phyloP scores from a whole-genome alignment of 2,797 vertebrate species.

The Serranus cabrilla region DNA sequence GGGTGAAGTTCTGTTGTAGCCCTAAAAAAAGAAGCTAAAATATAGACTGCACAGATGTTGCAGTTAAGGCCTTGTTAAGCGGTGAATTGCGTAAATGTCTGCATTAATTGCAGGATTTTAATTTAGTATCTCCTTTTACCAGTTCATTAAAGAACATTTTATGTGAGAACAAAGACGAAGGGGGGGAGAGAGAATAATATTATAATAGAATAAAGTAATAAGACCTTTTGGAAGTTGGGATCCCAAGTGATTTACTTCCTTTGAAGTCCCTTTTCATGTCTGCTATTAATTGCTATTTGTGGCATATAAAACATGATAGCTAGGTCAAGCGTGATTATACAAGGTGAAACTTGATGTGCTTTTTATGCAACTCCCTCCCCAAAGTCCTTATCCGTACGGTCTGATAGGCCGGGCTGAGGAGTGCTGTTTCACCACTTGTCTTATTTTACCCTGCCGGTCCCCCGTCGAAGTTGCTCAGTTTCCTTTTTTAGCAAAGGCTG shows the following conservation, averaged over 20 bases:
- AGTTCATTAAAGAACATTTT: slow-evolving; percentile 11
- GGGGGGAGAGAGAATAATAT: background rate
- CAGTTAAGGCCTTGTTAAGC: slow-evolving; percentile 38
- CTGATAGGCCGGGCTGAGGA: slow-evolving; percentile 43
- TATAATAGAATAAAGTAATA: background rate
- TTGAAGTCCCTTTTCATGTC: slow-evolving; percentile 9
- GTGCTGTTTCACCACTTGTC: slow-evolving; percentile 73
- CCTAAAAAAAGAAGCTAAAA: slow-evolving; percentile 33
- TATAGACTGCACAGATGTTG: background rate
- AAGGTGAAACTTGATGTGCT: slow-evolving; percentile 43
- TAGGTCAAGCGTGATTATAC: slow-evolving; percentile 27
- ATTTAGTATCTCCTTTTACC: background rate
- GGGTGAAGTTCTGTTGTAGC: slow-evolving; percentile 28
- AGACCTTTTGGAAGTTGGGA: slow-evolving; percentile 6
- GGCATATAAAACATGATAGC: slow-evolving; percentile 22
- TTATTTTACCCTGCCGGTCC: slow-evolving; percentile 73
- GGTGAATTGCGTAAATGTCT: slow-evolving; percentile 32
- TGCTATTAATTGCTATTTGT: slow-evolving; percentile 21
- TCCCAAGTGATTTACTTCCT: slow-evolving; percentile 3
- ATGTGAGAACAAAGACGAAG: background rate
- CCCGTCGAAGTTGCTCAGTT: slow-evolving; percentile 67
- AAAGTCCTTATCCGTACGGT: slow-evolving; percentile 56
- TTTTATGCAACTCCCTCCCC: slow-evolving; percentile 29
- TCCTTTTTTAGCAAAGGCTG: slow-evolving; percentile 85
- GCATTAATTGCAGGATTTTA: slow-evolving; percentile 3